Evolutionary conservation across 2,113 vertebrate species (phyloP).

Genomic region (Leptodactylus fuscus): DNA sequence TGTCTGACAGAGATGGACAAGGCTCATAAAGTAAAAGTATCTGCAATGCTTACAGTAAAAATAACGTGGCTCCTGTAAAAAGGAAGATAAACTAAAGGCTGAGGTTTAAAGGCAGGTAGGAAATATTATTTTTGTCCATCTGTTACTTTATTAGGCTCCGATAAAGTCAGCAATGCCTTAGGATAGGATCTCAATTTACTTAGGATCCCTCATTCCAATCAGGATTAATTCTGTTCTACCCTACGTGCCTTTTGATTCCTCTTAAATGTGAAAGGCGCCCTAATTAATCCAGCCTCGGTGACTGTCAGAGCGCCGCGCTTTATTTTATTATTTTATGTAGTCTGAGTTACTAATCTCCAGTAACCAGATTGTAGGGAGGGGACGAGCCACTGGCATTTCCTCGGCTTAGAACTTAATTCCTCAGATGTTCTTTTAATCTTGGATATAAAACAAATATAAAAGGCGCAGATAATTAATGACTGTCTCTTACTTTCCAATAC

Average conservation of each 20-base stretch:
- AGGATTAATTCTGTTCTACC: constrained; percentile 41
- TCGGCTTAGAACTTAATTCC: constrained; percentile 57
- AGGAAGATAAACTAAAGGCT: not conserved
- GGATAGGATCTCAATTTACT: constrained; percentile 37
- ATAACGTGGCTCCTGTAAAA: not conserved
- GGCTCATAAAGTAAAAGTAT: constrained; percentile 9
- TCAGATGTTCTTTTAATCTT: constrained; percentile 61
- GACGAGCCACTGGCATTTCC: constrained; percentile 42
- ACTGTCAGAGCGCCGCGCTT: constrained; percentile 28
- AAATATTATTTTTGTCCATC: not conserved
- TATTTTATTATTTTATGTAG: constrained; percentile 57
- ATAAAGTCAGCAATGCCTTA: not conserved
- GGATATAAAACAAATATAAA: constrained; percentile 59
- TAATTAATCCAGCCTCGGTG: constrained; percentile 49
- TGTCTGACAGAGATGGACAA: not conserved
- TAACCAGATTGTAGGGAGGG: constrained; percentile 57
- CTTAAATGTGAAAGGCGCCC: constrained; percentile 42
- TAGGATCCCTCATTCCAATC: constrained; percentile 24
- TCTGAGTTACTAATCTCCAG: constrained; percentile 57
- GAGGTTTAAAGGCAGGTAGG: not conserved
- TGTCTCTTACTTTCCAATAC: constrained; percentile 22
- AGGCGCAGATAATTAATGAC: constrained; percentile 40
- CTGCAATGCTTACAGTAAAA: not conserved
- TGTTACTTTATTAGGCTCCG: not conserved
- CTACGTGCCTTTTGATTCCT: constrained; percentile 37